Percentiles rank a stretch among this genome's conserved stretches.
These are phyloP conservation scores for Chrysodeixis includens DNA, from an alignment of 2,888 invertebrate genomes.

Conservation along the genomic window DNA sequence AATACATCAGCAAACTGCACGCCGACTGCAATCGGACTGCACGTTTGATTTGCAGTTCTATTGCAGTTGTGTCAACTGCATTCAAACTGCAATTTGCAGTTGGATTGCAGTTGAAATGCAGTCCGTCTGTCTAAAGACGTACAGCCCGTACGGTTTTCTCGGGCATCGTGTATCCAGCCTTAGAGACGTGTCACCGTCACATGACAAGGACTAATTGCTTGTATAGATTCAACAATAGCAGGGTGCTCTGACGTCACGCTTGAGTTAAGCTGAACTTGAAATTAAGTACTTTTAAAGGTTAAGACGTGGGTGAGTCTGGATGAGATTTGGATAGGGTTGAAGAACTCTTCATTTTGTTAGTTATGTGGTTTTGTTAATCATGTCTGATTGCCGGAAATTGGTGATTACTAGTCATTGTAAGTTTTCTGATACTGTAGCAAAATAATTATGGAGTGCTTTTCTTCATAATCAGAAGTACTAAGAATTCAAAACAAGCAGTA, in stretches of 20 bases:
- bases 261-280: conserved; percentile 7
- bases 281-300: neutral
- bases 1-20: too few species aligned
- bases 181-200: conserved; percentile 45
- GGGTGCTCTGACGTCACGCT: conserved; percentile 34
- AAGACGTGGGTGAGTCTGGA: neutral
- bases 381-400: neutral
- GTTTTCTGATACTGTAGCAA: too few species aligned
- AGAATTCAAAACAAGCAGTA: neutral
- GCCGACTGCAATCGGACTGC: too few species aligned
- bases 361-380: neutral
- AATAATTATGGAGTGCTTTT: too few species aligned
- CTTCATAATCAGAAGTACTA: too few species aligned
- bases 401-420: too few species aligned
- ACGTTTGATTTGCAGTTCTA: too few species aligned
- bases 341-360: neutral
- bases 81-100: too few species aligned
- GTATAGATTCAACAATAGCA: conserved; percentile 39
- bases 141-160: too few species aligned
- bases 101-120: too few species aligned
- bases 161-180: neutral
- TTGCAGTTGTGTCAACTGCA: too few species aligned
- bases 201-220: conserved; percentile 47
- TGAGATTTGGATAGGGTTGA: neutral
- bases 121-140: too few species aligned